Evolutionary conservation across 1,140 invertebrate species (phyloP).

Genomic region (Tenebrio molitor): DNA sequence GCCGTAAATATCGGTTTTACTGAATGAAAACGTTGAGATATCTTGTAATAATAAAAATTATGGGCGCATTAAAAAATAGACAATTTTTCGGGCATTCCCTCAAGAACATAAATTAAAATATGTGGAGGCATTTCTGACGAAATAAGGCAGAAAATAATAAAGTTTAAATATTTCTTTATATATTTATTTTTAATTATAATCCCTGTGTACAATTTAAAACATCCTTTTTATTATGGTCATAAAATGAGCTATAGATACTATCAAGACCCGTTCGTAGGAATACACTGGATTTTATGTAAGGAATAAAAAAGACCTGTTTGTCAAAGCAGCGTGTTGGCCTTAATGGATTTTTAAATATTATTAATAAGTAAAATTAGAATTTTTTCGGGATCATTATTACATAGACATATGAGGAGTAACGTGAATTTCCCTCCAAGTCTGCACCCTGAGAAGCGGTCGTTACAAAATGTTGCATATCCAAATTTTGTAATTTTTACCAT

Average conservation of each 20-base stretch:
- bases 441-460: too few species aligned
- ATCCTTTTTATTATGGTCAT: slow-evolving; percentile 24
- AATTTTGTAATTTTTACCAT: slow-evolving; percentile 46
- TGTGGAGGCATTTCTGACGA: slow-evolving; percentile 7
- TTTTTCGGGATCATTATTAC: slow-evolving; percentile 23
- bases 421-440: slow-evolving; percentile 16
- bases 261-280: not conserved
- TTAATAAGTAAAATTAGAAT: slow-evolving; percentile 28
- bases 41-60: slow-evolving; percentile 33
- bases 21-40: slow-evolving; percentile 7
- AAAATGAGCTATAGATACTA: slow-evolving; percentile 27
- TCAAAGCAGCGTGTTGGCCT: slow-evolving; percentile 30
- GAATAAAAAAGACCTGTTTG: slow-evolving; percentile 34
- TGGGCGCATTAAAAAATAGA: slow-evolving; percentile 34
- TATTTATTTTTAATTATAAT: slow-evolving; percentile 37
- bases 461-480: slow-evolving; percentile 43
- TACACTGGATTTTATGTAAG: slow-evolving; percentile 22
- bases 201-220: slow-evolving; percentile 36
- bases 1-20: slow-evolving; percentile 29
- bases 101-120: not conserved
- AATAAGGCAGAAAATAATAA: slow-evolving; percentile 18
- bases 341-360: slow-evolving; percentile 38
- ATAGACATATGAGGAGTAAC: slow-evolving; percentile 3
- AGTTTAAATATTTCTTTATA: slow-evolving; percentile 18
- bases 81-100: slow-evolving; percentile 5